These are phyloP conservation scores for Oikopleura vanhoeffeni DNA, from an alignment of 23 tunicate species.

Conservation along the genomic window DNA sequence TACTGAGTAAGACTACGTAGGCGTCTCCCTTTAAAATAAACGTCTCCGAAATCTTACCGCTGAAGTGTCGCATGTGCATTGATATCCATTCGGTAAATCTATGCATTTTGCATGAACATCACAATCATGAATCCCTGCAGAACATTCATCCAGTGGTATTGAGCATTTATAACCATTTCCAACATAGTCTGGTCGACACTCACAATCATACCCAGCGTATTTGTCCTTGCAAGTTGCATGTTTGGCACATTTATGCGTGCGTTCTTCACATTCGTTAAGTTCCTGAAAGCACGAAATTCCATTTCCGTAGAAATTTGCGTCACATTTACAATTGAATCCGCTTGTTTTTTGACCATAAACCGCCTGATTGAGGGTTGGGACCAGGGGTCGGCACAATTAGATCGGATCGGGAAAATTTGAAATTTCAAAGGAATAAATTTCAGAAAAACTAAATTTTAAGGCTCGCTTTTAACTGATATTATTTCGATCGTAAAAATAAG, in stretches of 20 bases:
- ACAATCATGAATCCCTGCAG: not conserved
- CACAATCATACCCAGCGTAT: not conserved
- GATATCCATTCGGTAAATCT: not conserved
- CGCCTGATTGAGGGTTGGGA: too few species aligned
- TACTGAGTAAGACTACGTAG: too few species aligned
- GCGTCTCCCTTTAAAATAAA: too few species aligned
- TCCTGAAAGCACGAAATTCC: not conserved
- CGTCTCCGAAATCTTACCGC: too few species aligned
- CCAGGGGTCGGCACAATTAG: too few species aligned
- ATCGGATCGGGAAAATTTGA: too few species aligned
- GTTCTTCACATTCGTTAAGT: not conserved
- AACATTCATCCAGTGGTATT: not conserved
- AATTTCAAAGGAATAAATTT: too few species aligned
- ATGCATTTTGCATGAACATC: not conserved
- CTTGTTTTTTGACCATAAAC: not conserved
- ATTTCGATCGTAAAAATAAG: too few species aligned
- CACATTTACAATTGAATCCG: not conserved
- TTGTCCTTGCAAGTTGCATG: not conserved
- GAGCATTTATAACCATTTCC: not conserved
- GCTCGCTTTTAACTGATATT: too few species aligned
- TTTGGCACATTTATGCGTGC: not conserved
- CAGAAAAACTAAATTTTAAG: too few species aligned
- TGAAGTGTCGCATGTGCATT: not conserved
- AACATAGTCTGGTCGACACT: not conserved
- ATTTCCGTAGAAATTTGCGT: not conserved